Evolutionary conservation across 1,140 invertebrate genomes (phyloP).

Genomic region (Lepidurus couesii): DNA sequence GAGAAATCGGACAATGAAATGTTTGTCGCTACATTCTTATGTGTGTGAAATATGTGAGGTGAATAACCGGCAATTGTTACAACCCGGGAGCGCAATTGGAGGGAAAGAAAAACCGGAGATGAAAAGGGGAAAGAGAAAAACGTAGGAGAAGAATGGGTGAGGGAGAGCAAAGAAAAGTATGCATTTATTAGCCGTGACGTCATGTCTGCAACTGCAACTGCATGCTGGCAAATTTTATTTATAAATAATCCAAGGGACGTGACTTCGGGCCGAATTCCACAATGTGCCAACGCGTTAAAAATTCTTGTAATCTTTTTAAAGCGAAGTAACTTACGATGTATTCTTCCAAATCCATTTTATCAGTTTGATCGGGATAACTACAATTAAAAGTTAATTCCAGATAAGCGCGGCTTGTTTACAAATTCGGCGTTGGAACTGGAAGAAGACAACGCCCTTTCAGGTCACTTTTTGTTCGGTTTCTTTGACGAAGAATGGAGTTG

Average conservation of each 20-base stretch:
- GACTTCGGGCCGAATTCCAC: not conserved
- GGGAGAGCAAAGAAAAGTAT: not conserved
- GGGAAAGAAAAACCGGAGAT: not conserved
- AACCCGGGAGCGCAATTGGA: not conserved
- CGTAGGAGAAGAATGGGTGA: not conserved
- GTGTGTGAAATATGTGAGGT: not conserved
- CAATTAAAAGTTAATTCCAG: not conserved
- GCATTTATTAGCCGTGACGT: not conserved
- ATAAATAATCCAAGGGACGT: not conserved
- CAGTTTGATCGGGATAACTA: not conserved
- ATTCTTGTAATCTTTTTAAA: not conserved
- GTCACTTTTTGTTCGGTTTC: not conserved
- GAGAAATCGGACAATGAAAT: not conserved
- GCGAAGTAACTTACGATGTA: not conserved
- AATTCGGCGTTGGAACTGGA: not conserved
- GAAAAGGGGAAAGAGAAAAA: not conserved
- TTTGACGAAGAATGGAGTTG: not conserved
- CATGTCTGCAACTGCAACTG: conserved; percentile 11
- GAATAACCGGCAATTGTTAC: not conserved
- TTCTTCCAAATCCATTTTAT: conserved; percentile 2
- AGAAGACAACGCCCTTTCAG: not conserved
- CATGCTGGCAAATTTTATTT: conserved; percentile 10
- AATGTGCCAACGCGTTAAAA: not conserved
- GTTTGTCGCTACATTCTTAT: not conserved
- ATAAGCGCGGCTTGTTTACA: not conserved